Evolutionary conservation across 2,888 invertebrate species (phyloP).

Genomic region (Latrodectus hesperus): DNA sequence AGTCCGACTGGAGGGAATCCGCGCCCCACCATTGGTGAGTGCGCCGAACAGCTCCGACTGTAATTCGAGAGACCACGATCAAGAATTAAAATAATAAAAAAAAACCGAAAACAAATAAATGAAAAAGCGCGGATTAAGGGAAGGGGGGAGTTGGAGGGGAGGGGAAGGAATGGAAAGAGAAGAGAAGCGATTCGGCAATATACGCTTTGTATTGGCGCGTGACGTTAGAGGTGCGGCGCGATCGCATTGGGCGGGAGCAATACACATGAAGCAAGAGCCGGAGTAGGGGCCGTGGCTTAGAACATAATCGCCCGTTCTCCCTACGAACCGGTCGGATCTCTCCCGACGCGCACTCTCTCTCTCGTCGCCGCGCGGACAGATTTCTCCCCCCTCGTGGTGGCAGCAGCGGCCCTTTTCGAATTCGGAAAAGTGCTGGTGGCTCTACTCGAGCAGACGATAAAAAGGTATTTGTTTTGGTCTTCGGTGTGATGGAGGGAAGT

Average conservation of each 20-base stretch:
- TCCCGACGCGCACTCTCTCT: background rate
- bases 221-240: constrained; percentile 56
- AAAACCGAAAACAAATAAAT: constrained; percentile 44
- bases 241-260: constrained; percentile 64
- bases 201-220: constrained; percentile 68
- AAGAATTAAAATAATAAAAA: constrained; percentile 30
- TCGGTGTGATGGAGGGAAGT: constrained; percentile 62
- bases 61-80: constrained; percentile 31
- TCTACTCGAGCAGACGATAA: constrained; percentile 2
- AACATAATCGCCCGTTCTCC: constrained; percentile 44
- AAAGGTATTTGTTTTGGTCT: background rate
- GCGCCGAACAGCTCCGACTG: constrained; percentile 34
- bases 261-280: constrained; percentile 9
- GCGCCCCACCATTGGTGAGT: constrained; percentile 57
- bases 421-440: background rate
- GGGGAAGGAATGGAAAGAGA: constrained; percentile 18
- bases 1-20: constrained; percentile 47
- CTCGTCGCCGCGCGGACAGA: constrained; percentile 6
- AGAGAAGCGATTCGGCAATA: constrained; percentile 47
- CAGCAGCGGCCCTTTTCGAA: background rate
- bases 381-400: constrained; percentile 3
- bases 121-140: constrained; percentile 18
- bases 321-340: constrained; percentile 27
- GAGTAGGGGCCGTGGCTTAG: constrained; percentile 24
- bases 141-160: constrained; percentile 16